Percentiles rank a stretch among this genome's conserved stretches.
Evolutionary conservation across 2,888 invertebrate species (phyloP).

Genomic region (Drosophila hamatofila): DNA sequence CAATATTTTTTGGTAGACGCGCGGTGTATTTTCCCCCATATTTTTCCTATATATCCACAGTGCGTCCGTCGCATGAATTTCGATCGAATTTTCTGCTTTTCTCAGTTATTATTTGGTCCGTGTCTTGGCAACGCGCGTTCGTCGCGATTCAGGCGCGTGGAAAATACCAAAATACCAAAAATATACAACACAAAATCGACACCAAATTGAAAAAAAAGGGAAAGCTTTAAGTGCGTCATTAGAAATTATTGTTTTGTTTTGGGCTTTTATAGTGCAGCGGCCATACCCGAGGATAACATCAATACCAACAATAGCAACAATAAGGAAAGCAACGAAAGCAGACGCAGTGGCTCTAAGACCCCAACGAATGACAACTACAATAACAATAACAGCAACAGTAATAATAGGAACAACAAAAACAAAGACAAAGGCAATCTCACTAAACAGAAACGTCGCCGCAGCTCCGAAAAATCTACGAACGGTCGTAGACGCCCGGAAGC

Average conservation of each 20-base stretch:
- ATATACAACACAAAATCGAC: slow-evolving; percentile 22
- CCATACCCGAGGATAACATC: slow-evolving; percentile 63
- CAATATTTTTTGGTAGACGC: slow-evolving; percentile 74
- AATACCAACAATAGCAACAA: slow-evolving; percentile 22
- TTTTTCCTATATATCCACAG: slow-evolving; percentile 47
- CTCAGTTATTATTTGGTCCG: slow-evolving; percentile 80
- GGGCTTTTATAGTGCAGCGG: slow-evolving; percentile 67
- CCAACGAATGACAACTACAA: slow-evolving; percentile 66
- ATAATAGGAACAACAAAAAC: slow-evolving; percentile 44
- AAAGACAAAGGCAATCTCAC: slow-evolving; percentile 45
- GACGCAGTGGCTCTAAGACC: slow-evolving; percentile 71
- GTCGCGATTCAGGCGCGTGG: slow-evolving; percentile 68
- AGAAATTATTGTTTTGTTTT: slow-evolving; percentile 68
- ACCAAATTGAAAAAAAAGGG: slow-evolving; percentile 20
- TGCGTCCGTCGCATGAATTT: slow-evolving; percentile 58
- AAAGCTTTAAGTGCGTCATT: slow-evolving; percentile 44
- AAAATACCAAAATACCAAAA: slow-evolving; percentile 42
- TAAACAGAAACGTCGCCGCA: slow-evolving; percentile 68
- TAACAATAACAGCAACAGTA: slow-evolving; percentile 48
- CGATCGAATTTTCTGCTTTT: slow-evolving; percentile 51
- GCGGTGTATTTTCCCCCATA: slow-evolving; percentile 44
- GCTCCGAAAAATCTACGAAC: slow-evolving; percentile 67
- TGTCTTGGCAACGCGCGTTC: slow-evolving; percentile 80
- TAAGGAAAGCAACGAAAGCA: slow-evolving; percentile 48
- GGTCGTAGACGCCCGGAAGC: slow-evolving; percentile 61